Conservation (phyloP, 2,888 invertebrate species). For the Melieria crassipennis region DNA sequence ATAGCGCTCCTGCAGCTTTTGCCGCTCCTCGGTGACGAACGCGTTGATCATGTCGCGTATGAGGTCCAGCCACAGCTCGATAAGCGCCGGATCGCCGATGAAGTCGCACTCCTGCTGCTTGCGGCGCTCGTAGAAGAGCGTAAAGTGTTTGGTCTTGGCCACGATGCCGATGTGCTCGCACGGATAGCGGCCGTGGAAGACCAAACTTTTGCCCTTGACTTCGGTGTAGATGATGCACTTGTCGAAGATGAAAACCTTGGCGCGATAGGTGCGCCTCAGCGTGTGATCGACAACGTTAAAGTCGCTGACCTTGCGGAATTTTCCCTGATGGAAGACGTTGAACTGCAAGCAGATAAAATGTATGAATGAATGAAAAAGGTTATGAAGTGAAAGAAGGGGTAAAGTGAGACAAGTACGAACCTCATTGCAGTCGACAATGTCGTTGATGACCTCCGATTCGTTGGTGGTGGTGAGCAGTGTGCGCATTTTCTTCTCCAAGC, state of each 20-base stretch:
- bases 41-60: conserved; percentile 61
- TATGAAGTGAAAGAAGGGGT: conserved; percentile 1
- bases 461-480: conserved; percentile 61
- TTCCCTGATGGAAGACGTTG: conserved; percentile 63
- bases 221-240: conserved; percentile 65
- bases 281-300: conserved; percentile 60
- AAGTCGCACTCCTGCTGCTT: conserved; percentile 65
- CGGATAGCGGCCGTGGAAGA: conserved; percentile 64
- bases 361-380: background rate
- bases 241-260: conserved; percentile 64
- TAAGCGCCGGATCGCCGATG: conserved; percentile 52
- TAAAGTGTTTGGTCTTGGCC: conserved; percentile 58
- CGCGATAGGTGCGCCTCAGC: conserved; percentile 58
- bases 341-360: conserved; percentile 50
- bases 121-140: conserved; percentile 61
- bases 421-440: conserved; percentile 62
- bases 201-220: conserved; percentile 60
- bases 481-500: conserved; percentile 62
- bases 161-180: conserved; percentile 62
- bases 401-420: conserved; percentile 42
- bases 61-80: conserved; percentile 59
- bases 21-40: conserved; percentile 59
- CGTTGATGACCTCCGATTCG: conserved; percentile 64
- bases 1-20: conserved; percentile 58
- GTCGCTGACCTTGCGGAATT: conserved; percentile 63